Base-by-base conservation (phyloP, 2,113 vertebrate genomes). In the Coptodon rendalli region DNA sequence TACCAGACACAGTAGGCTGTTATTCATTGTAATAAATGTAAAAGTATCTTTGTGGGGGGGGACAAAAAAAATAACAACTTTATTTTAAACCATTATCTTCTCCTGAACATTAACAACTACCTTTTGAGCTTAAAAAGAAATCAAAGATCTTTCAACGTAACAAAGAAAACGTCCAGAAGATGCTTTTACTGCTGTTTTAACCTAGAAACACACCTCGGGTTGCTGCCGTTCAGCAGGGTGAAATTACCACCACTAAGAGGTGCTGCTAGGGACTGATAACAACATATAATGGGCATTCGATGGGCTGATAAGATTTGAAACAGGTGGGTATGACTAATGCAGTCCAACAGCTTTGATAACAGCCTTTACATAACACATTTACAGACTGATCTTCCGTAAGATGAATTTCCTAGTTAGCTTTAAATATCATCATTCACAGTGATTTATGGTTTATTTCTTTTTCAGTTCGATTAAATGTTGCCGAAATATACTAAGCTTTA, bases 401-500 rank as follows among this genome's bases (percentile, higher is more conserved):
- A 71, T 8, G 1, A 43, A 71, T 71, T 71, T 43, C 66, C 66
- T 14, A 14, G 66, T 68, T 8, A 24, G 57, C 57, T 61, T 61
- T 31, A 31, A 31, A 31, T 61, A 61, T 17, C 27, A 0, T 17
- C 8, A 9, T 6, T 17, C 27, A 0, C 57, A 61, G 34, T 38
- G 63, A 24, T 71, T 71, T 43, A 40, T 71, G n/a, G 12, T 24
- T 16, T 24, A 0, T 71, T 71, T 71, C 38, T 16, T 54, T 83
- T n/a, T 24, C 66, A 0, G 36, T 24, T n/a, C 6, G 36, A 22
- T 27, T 45, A 24, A 73, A 45, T 45, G 38, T 45, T 48, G 13
- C 22, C 0, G 0, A 2, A 17, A 73, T 29, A 31, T 36, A 12
- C 36, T 12, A 9, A n/a, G 54, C 13, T 24, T 3, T 12, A 50